Base-by-base conservation (phyloP, 2,113 vertebrate genomes). In the Vombatus ursinus region DNA sequence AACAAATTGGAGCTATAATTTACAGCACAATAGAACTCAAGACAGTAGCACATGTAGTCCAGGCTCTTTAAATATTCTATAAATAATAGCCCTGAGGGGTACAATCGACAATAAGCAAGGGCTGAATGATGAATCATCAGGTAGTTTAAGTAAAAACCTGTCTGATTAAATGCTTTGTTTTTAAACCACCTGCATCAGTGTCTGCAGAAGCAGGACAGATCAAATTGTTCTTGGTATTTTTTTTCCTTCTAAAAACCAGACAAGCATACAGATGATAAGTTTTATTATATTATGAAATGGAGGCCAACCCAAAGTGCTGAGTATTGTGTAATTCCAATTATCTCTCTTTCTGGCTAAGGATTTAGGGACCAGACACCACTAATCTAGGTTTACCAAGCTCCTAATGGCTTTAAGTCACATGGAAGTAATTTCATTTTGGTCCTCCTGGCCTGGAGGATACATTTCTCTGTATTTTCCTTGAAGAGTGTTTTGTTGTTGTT, bases 111-210 rank as follows among this genome's bases (percentile, higher is more conserved):
- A 91, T 68, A 51, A 97, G 96, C 97, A 98, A 93, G 98, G 97
- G 95, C 95, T 98, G 94, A 91, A 53, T 98, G 98, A 98, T 98
- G 98, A 98, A 98, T 98, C 97, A 97, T 97, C 97, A 98, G 97
- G 98, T 96, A 98, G 96, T 97, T 98, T 98, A 98, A 98, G 97
- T 95, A 98, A 98, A 98, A 98, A 97, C 98, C 97, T 98, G 95
- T 95, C 96, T 98, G 98, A 98, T 98, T 98, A 98, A 98, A 97
- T 96, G 98, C 98, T 98, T 98, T 98, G 98, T 98, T 98, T 99
- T 98, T 96, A 98, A 98, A 95, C 97, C 98, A 98, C 96, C 97
- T 98, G 98, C 97, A 98, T 92, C 97, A 97, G 94, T 98, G 98
- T 98, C 97, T 98, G 97, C 97, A 97, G 92, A 97, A 98, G 96